These are phyloP conservation scores for Mus musculus DNA, from an alignment of 2,113 vertebrate genomes.

Conservation along the genomic window GRCm39 chr6:136019501-136020000, in stretches of 20 bases:
- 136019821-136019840: not conserved
- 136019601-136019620: not conserved
- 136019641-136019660: not conserved
- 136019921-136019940: not conserved
- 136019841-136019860: not conserved
- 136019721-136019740: constrained; percentile 10
- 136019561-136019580: constrained; percentile 58
- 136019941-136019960: not conserved
- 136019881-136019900: not conserved
- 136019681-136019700: constrained; percentile 8
- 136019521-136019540: not conserved
- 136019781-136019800: not conserved
- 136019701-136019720: not conserved
- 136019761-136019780: not conserved
- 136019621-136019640: not conserved
- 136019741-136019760: not conserved
- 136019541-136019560: not conserved
- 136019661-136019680: not conserved
- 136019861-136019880: not conserved
- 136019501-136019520: constrained; percentile 11
- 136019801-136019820: not conserved
- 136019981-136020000: not conserved
- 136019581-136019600: not conserved
- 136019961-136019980: not conserved
- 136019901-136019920: not conserved